phyloP scores from a whole-genome alignment of 1,140 invertebrate species.

The Riptortus pedestris region DNA sequence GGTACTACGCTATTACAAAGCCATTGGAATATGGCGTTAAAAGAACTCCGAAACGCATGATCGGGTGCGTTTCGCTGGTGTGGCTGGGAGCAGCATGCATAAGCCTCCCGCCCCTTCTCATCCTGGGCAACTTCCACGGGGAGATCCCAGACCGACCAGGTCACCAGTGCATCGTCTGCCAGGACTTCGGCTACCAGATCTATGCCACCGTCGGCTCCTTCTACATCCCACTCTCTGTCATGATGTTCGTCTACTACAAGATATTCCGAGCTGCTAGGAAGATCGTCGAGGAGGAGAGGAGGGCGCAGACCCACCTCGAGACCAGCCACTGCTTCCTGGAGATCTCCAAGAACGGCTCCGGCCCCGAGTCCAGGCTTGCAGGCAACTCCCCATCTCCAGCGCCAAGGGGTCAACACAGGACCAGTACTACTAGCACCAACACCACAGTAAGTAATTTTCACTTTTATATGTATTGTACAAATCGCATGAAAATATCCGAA shows the following conservation, averaged over 20 bases:
- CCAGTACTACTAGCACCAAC: constrained; percentile 49
- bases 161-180: constrained; percentile 69
- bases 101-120: constrained; percentile 74
- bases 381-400: constrained; percentile 38
- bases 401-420: constrained; percentile 39
- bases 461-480: not conserved
- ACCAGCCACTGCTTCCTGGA: constrained; percentile 60
- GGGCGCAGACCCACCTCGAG: constrained; percentile 73
- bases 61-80: constrained; percentile 72
- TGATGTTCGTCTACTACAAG: constrained; percentile 85
- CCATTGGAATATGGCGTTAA: constrained; percentile 81
- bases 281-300: constrained; percentile 73
- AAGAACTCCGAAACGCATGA: constrained; percentile 71
- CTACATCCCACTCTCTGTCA: constrained; percentile 78
- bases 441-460: constrained; percentile 44
- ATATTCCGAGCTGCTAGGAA: constrained; percentile 75
- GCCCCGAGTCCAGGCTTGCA: constrained; percentile 48
- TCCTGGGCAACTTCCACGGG: constrained; percentile 73
- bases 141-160: constrained; percentile 42
- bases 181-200: constrained; percentile 71
- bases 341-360: constrained; percentile 54
- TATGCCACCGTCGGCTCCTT: constrained; percentile 84
- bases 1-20: constrained; percentile 84
- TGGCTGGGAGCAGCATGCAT: constrained; percentile 84
- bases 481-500: no score